phyloP scores from a whole-genome alignment of 2,888 invertebrate species.

The Amphipoea oculea region DNA sequence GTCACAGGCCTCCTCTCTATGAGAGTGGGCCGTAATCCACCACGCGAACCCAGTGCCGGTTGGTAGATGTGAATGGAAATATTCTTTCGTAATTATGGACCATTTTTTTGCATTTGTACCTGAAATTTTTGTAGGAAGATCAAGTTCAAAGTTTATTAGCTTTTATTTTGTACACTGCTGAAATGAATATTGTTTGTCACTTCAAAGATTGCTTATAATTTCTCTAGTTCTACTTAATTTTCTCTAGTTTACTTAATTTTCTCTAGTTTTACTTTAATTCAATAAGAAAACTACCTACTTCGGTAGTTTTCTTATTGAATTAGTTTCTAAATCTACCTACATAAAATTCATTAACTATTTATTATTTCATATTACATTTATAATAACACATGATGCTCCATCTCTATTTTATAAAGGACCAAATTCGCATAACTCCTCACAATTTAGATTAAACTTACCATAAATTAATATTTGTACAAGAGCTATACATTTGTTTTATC shows the following conservation, averaged over 20 bases:
- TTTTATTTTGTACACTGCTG: too few species aligned
- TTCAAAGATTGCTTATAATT: not conserved
- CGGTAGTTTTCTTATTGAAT: not conserved
- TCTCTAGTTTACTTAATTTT: too few species aligned
- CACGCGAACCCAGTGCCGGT: not conserved
- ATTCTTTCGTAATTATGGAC: not conserved
- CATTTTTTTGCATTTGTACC: not conserved
- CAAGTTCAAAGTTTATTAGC: accelerated
- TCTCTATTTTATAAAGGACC: constrained; percentile 14
- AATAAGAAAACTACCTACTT: too few species aligned
- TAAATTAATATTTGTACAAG: constrained; percentile 64
- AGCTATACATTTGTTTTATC: constrained; percentile 56
- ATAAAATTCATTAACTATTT: not conserved
- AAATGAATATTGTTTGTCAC: not conserved
- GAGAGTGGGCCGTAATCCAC: not conserved
- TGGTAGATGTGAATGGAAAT: not conserved
- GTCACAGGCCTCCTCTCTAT: not conserved
- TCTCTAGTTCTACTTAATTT: too few species aligned
- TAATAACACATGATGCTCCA: not conserved
- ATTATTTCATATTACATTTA: not conserved
- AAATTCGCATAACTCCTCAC: constrained; percentile 39
- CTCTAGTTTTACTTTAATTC: too few species aligned
- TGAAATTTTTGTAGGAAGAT: not conserved
- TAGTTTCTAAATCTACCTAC: not conserved
- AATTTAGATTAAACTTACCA: constrained; percentile 61